Evolutionary conservation across 2,797 vertebrate species (phyloP).

Genomic region (Melanotaenia trifasciata): DNA sequence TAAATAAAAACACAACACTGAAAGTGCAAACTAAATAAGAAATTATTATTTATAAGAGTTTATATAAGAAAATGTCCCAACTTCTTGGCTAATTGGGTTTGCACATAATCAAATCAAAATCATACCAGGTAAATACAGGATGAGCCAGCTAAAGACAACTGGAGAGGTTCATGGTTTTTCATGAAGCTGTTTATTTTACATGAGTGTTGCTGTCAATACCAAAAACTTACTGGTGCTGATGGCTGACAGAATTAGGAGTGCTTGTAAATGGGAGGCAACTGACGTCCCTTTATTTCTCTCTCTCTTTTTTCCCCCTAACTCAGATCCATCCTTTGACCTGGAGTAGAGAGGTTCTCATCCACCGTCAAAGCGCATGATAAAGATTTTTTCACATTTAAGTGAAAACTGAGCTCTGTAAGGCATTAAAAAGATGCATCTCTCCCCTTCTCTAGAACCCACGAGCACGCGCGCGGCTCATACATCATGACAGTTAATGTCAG

Average conservation of each 20-base stretch:
- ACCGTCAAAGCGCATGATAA: conserved; percentile 21
- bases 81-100: neutral
- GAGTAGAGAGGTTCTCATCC: conserved; percentile 7
- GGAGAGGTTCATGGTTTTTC: neutral
- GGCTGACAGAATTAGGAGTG: neutral
- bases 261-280: conserved; percentile 9
- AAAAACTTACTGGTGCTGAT: conserved; percentile 17
- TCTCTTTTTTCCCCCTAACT: conserved; percentile 11
- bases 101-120: neutral
- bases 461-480: conserved; percentile 7
- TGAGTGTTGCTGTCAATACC: neutral
- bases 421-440: neutral
- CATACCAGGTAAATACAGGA: neutral
- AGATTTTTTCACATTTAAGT: conserved; percentile 13
- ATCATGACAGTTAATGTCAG: conserved; percentile 18
- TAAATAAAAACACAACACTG: neutral
- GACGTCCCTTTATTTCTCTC: neutral
- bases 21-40: neutral
- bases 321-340: conserved; percentile 19
- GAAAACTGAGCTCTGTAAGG: conserved; percentile 7
- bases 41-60: too few species aligned
- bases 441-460: neutral
- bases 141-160: neutral
- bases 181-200: conserved; percentile 2
- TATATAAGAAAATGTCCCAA: neutral